Evolutionary conservation across 2,888 invertebrate species (phyloP), one percentile per base, ranked within the genome.

Genomic region (Drosophila tripunctata): DNA sequence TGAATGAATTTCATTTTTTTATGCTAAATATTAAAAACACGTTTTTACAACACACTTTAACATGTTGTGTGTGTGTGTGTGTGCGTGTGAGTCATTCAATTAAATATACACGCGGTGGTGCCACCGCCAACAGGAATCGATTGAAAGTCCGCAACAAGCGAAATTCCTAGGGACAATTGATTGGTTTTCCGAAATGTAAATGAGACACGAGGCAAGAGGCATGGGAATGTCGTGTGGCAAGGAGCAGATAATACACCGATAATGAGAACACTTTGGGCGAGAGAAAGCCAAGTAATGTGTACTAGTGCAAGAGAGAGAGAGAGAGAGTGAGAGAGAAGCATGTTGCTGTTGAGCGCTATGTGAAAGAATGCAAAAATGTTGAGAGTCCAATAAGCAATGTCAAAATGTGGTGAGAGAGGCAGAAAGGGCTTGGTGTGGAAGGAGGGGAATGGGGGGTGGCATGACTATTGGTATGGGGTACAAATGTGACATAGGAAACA

Each of bases 21-120:
- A 75, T 68, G 64, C 68, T 67, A 78, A 84, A 79, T 57, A 69
- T 63, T 52, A 66, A 78, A 68, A 68, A 67, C 76, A 85, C 72
- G 71, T 84, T 82, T 50, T 72, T 72, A 61, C 38, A 64, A 65
- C 50, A 43, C 30, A 40, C 22, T n/a, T n/a, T n/a, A 43, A 14
- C 10, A 17, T 8, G 17, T 17, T 21, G 44, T 35, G 40, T 44
- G 43, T 6, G 58, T 44, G 41, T 47, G 50, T 33, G 47, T 8
- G 40, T n/a, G 35, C 51, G 50, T 40, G 31, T 19, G 60, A 24
- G 48, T 55, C 55, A 69, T 86, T 73, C 68, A 79, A 79, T 85
- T 78, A 70, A 40, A 60, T 19, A 33, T 54, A 60, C 54, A 54
- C 22, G 15, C 41, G 57, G 30, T n/a, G 31, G 21, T 21, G 27